Percentiles rank a stretch among this genome's conserved stretches.
Evolutionary conservation across 2,888 invertebrate species (phyloP).

Genomic region (Loripinus fragilis): DNA sequence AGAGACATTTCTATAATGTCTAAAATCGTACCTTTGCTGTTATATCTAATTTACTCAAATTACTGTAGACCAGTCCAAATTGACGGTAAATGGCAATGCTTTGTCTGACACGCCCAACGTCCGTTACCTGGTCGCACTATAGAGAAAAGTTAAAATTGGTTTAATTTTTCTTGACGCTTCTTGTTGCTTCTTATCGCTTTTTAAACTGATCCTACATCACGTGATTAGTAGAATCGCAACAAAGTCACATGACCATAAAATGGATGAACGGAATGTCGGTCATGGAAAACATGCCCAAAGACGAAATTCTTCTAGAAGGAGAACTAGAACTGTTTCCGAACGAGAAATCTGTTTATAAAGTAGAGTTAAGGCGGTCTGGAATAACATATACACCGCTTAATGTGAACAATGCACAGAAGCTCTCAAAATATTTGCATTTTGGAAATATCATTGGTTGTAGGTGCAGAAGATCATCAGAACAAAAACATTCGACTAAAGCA

Average conservation of each 20-base stretch:
- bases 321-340: conserved; percentile 70
- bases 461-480: conserved; percentile 66
- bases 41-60: no score
- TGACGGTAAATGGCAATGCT: no score
- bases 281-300: conserved; percentile 63
- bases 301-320: conserved; percentile 67
- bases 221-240: not conserved
- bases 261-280: conserved; percentile 44
- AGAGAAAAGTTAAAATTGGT: no score
- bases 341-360: conserved; percentile 63
- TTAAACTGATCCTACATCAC: no score
- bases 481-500: conserved; percentile 57
- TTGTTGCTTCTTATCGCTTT: no score
- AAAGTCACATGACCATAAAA: conserved; percentile 61
- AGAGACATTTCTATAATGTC: no score
- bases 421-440: conserved; percentile 67
- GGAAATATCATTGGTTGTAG: conserved; percentile 80
- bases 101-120: no score
- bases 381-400: conserved; percentile 63
- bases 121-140: no score
- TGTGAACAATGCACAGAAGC: conserved; percentile 52
- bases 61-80: no score
- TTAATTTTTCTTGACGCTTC: no score
- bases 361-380: conserved; percentile 65
- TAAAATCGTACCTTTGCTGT: no score